Conservation (phyloP, 2,888 invertebrate genomes). For the Chalcosyrphus nemorum region DNA sequence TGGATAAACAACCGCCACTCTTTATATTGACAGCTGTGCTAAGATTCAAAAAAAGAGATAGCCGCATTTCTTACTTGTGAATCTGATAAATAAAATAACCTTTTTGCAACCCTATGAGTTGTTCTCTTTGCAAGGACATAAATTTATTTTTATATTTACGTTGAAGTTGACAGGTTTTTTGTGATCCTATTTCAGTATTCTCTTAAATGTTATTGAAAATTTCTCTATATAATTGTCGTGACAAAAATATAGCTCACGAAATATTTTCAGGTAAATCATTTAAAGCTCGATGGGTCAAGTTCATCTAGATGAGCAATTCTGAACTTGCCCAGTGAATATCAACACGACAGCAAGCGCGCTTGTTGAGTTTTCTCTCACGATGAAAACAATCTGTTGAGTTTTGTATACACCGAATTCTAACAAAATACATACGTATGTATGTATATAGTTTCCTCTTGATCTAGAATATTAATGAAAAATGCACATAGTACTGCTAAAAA, state of each 20-base stretch:
- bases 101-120: too few relatives aligned
- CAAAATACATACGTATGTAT: not conserved
- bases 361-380: constrained; percentile 27
- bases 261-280: not conserved
- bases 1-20: too few relatives aligned
- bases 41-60: too few relatives aligned
- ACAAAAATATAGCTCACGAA: not conserved
- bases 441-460: not conserved
- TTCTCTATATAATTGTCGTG: not conserved
- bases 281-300: constrained; percentile 37
- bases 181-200: too few relatives aligned
- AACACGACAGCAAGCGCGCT: not conserved
- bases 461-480: not conserved
- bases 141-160: too few relatives aligned
- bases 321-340: constrained; percentile 7
- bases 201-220: not conserved
- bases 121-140: not conserved
- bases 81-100: too few relatives aligned
- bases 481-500: constrained; percentile 4
- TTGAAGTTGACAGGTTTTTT: too few relatives aligned
- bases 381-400: constrained; percentile 58
- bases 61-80: too few relatives aligned
- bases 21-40: too few relatives aligned
- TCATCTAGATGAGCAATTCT: constrained; percentile 7
- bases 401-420: constrained; percentile 4